Evolutionary conservation across 2,888 invertebrate species (phyloP), one percentile per base, ranked within the genome.

Genomic region (Octodonta nipae): DNA sequence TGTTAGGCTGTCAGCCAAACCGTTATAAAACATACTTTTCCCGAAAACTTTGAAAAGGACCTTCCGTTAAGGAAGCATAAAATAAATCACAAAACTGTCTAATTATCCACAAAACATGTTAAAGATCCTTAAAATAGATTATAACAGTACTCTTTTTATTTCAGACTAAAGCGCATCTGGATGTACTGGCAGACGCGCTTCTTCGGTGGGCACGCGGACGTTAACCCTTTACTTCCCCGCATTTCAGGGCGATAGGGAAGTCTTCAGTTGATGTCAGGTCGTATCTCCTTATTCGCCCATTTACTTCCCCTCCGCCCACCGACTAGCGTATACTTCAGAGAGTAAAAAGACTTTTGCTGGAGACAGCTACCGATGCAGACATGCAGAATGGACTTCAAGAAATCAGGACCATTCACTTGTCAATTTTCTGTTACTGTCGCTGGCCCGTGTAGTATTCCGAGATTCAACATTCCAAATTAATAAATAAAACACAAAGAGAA

Each of bases 111-210:
- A n/a, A n/a, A n/a, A n/a, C n/a, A n/a, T n/a, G n/a, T n/a, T n/a
- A n/a, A n/a, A n/a, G n/a, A n/a, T n/a, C n/a, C n/a, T n/a, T n/a
- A n/a, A n/a, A n/a, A n/a, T 28, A 31, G n/a, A n/a, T n/a, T n/a
- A 22, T 11, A 22, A 2, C 11, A 22, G 11, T 22, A 34, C 26
- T 33, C 40, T 53, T 50, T 58, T 52, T 56, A 54, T 78, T 73
- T 32, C 79, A 91, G 91, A 91, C 89, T 55, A 91, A 89, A 65
- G 88, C 88, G 58, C 91, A 91, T 64, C 70, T 91, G 67, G 89
- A 91, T 68, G 87, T 91, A 50, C 66, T 91, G 63, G 91, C 91
- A 47, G 91, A 91, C 67, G 91, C 89, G 58, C 73, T 91, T 52
- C 70, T 91, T 51, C 78, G 89, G 62, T 91, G 89, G 89, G 88